phyloP scores from a whole-genome alignment of 2,797 vertebrate genomes.

The Enteromius paludinosus region DNA sequence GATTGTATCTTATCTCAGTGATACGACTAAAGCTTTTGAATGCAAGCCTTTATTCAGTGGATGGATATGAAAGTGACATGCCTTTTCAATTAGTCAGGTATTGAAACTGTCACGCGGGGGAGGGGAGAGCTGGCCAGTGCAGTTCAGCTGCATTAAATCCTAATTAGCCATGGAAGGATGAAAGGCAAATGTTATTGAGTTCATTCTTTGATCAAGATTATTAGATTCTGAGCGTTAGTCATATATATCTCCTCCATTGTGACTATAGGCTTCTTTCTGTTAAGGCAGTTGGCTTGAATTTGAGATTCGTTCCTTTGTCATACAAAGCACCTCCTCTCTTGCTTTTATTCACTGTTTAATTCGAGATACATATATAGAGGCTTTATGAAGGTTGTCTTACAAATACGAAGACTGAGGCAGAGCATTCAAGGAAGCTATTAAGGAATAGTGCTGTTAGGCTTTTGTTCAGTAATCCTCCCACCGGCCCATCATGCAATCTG shows the following conservation, averaged over 20 bases:
- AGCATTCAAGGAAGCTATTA: constrained; percentile 46
- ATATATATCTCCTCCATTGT: constrained; percentile 30
- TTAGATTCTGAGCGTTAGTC: constrained; percentile 28
- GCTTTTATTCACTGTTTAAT: constrained; percentile 47
- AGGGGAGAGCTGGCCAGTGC: constrained; percentile 63
- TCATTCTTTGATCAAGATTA: constrained; percentile 42
- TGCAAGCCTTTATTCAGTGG: constrained; percentile 18
- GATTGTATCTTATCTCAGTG: not conserved
- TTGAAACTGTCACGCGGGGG: constrained; percentile 75
- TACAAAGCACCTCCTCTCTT: constrained; percentile 4
- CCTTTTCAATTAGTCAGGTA: constrained; percentile 78
- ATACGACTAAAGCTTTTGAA: not conserved
- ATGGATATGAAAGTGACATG: constrained; percentile 63
- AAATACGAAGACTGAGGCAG: constrained; percentile 44
- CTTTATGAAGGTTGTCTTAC: constrained; percentile 53
- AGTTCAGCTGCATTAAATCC: constrained; percentile 78
- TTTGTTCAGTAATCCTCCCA: constrained; percentile 58
- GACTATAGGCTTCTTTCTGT: not conserved
- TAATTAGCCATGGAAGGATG: constrained; percentile 80
- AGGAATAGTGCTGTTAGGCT: constrained; percentile 45
- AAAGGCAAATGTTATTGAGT: constrained; percentile 64
- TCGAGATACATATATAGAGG: constrained; percentile 48
- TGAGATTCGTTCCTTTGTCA: not conserved
- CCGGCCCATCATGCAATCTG: constrained; percentile 53
- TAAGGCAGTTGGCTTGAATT: constrained; percentile 1